phyloP scores from a whole-genome alignment of 2,113 vertebrate genomes.

The Craseonycteris thonglongyai region DNA sequence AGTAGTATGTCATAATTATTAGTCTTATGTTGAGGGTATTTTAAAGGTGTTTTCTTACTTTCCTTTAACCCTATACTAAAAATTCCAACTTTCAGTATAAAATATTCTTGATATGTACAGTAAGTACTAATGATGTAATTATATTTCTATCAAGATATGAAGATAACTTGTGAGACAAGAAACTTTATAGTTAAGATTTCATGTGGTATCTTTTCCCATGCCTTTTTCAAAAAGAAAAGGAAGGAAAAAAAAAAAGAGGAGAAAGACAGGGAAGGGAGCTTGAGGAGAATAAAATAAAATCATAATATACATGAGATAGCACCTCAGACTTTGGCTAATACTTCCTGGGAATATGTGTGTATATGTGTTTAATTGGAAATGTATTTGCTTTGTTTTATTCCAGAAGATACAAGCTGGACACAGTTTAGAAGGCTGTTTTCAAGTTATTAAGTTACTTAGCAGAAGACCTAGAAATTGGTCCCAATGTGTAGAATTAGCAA shows the following conservation, averaged over 20 bases:
- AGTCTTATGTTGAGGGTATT: neutral
- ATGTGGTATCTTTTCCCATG: neutral
- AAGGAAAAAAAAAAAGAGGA: neutral
- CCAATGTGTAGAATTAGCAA: conserved; percentile 90
- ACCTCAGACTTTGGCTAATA: neutral
- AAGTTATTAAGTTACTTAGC: conserved; percentile 94
- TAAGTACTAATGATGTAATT: neutral
- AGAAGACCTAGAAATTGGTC: conserved; percentile 90
- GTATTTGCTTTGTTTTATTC: neutral
- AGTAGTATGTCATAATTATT: neutral
- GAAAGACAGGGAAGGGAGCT: neutral
- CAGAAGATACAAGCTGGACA: conserved; percentile 93
- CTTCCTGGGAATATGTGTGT: neutral
- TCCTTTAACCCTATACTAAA: neutral
- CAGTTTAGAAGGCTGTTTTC: conserved; percentile 95
- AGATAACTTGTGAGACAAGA: neutral
- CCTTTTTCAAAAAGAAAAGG: neutral
- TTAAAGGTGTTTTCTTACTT: neutral
- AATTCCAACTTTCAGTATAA: neutral
- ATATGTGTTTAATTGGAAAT: neutral
- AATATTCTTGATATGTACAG: neutral
- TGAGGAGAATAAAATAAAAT: neutral
- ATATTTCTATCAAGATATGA: neutral
- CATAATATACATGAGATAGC: neutral
- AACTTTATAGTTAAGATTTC: neutral